Conservation (phyloP, 2,113 vertebrate species). For the Tichodroma muraria region DNA sequence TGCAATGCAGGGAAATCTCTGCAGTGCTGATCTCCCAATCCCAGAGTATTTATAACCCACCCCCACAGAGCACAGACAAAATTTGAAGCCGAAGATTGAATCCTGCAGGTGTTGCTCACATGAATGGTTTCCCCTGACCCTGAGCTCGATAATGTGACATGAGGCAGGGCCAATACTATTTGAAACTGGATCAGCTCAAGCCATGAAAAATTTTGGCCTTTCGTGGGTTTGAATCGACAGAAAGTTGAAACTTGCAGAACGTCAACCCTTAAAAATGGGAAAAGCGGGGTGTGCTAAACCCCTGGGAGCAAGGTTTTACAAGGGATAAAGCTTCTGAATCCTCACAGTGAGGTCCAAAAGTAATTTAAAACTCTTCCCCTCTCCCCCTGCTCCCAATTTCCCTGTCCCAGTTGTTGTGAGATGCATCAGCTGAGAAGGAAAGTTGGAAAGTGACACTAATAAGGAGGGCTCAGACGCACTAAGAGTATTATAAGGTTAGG, state of each 20-base stretch:
- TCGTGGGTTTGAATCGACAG: neutral
- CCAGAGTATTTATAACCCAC: neutral
- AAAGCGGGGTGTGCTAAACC: neutral
- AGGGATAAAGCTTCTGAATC: slow-evolving; percentile 17
- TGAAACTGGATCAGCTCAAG: neutral
- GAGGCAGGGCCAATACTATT: neutral
- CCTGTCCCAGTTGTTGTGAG: neutral
- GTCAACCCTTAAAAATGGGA: neutral
- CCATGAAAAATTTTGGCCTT: neutral
- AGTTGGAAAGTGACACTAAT: slow-evolving; percentile 38
- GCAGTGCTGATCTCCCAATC: neutral
- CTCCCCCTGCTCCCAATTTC: slow-evolving; percentile 8
- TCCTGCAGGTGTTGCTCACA: neutral
- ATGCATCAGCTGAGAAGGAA: slow-evolving; percentile 10
- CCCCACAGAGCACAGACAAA: neutral
- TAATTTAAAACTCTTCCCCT: slow-evolving; percentile 9
- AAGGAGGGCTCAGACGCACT: slow-evolving; percentile 10
- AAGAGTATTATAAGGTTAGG: slow-evolving; percentile 44
- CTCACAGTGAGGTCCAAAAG: slow-evolving; percentile 33
- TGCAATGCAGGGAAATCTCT: neutral
- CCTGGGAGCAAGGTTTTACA: neutral
- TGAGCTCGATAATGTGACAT: neutral
- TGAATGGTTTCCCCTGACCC: neutral
- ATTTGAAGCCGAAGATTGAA: neutral
- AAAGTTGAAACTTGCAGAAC: neutral